phyloP scores from a whole-genome alignment of 2,113 vertebrate species.

The Nipponia nippon region DNA sequence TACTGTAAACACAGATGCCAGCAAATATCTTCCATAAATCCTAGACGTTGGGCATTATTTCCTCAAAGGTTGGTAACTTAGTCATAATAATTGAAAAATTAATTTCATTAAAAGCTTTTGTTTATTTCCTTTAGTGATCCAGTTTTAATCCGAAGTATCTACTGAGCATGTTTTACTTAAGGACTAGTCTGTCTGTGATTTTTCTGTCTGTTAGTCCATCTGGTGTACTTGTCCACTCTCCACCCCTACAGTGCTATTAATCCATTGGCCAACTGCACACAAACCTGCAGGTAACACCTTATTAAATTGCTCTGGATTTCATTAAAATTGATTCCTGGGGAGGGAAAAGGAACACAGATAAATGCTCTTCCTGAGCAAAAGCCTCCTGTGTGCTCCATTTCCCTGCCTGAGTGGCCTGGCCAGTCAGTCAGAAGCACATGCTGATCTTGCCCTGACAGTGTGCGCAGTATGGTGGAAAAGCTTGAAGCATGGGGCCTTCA shows the following conservation, averaged over 20 bases:
- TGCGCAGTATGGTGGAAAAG: not conserved
- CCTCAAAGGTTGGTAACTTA: not conserved
- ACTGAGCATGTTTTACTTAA: not conserved
- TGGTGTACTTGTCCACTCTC: not conserved
- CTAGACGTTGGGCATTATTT: not conserved
- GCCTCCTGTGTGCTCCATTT: not conserved
- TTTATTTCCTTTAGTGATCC: not conserved
- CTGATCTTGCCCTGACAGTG: not conserved
- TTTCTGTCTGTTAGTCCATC: not conserved
- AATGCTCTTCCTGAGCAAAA: not conserved
- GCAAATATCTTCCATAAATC: not conserved
- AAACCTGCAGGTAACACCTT: not conserved
- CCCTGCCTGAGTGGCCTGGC: not conserved
- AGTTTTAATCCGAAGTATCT: not conserved
- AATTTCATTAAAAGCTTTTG: not conserved
- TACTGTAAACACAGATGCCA: not conserved
- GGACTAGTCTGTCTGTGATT: not conserved
- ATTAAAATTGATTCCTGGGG: not conserved
- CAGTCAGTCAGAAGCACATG: not conserved
- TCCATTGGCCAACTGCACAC: not conserved
- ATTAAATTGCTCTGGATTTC: not conserved
- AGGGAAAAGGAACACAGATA: not conserved
- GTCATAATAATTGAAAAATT: not conserved
- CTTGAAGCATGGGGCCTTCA: not conserved
- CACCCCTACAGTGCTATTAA: not conserved